These are phyloP conservation scores for Lasioglossum baleicum DNA, from an alignment of 1,140 invertebrate species.

Conservation along the genomic window DNA sequence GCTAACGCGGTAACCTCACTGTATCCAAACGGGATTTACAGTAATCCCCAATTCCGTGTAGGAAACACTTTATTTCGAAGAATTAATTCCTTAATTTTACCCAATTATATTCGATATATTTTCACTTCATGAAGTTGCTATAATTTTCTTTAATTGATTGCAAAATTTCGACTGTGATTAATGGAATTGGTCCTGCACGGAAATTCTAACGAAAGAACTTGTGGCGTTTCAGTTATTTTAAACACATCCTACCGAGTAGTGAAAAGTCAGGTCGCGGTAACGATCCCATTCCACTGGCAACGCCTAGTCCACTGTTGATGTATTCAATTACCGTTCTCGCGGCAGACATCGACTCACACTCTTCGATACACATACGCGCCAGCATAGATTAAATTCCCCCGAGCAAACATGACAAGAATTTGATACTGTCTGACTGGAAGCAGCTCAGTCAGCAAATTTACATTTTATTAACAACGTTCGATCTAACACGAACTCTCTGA, in stretches of 20 bases:
- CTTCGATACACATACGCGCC: background rate
- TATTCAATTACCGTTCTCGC: background rate
- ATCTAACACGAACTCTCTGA: too few species aligned
- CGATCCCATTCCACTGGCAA: background rate
- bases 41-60: too few species aligned
- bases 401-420: background rate
- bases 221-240: background rate
- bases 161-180: too few species aligned
- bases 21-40: too few species aligned
- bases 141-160: too few species aligned
- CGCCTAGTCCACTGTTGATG: background rate
- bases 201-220: too few species aligned
- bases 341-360: background rate
- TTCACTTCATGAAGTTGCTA: too few species aligned
- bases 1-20: too few species aligned
- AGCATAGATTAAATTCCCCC: background rate
- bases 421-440: background rate
- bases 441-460: background rate
- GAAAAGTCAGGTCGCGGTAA: background rate
- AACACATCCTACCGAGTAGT: background rate
- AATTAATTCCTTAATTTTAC: too few species aligned
- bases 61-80: too few species aligned
- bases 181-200: too few species aligned
- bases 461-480: background rate
- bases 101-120: too few species aligned